Base-by-base conservation (phyloP, 2,888 invertebrate genomes). In the Furcula furcula region DNA sequence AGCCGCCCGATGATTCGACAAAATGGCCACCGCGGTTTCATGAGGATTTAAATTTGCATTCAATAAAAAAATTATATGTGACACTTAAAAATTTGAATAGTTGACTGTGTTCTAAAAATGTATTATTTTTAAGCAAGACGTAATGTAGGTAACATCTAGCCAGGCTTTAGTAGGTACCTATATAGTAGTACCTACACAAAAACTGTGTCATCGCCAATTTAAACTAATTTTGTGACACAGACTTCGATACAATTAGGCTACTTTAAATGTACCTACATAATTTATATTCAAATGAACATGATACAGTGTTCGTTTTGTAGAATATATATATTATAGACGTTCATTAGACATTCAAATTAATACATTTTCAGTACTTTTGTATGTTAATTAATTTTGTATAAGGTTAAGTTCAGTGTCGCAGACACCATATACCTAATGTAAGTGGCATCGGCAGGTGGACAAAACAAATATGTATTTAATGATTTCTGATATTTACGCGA, bases 401-500 rank as follows among this genome's bases (percentile, higher is more conserved):
- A 84, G 87, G 87, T 88, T 73, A 87, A 88, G 87, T 87, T 86
- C 88, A 87, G 75, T 81, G 86, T 80, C 82, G 70, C 55, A 65
- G 62, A 57, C 61, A 58, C 49, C 59, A 64, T 65, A 77, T n/a
- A n/a, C n/a, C n/a, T n/a, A n/a, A n/a, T n/a, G n/a, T n/a, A n/a
- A n/a, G n/a, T n/a, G n/a, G n/a, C n/a, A n/a, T n/a, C n/a, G n/a
- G n/a, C n/a, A n/a, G n/a, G n/a, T n/a, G n/a, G n/a, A n/a, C n/a
- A n/a, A n/a, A n/a, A n/a, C n/a, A n/a, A n/a, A n/a, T n/a, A n/a
- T n/a, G n/a, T n/a, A n/a, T n/a, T n/a, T n/a, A n/a, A n/a, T n/a
- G n/a, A n/a, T n/a, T n/a, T n/a, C n/a, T n/a, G n/a, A n/a, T n/a
- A n/a, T n/a, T n/a, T n/a, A n/a, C n/a, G n/a, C n/a, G n/a, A n/a